phyloP scores from a whole-genome alignment of 1,140 invertebrate genomes.

The Lasioglossum baleicum region DNA sequence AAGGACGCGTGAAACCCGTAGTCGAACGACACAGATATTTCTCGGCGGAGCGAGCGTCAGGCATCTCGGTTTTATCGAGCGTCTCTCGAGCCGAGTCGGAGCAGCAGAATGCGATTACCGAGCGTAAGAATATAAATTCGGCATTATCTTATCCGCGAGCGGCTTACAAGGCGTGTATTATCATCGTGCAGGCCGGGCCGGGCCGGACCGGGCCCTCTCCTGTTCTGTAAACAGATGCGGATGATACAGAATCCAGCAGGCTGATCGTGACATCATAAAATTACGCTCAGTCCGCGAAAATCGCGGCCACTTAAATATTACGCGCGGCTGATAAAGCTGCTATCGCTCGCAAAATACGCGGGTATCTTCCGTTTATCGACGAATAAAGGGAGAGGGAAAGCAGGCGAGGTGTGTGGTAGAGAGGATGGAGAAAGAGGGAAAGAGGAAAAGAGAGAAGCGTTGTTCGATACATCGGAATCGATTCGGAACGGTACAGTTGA shows the following conservation, averaged over 20 bases:
- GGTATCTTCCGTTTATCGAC: not conserved
- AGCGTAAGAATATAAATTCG: constrained; percentile 21
- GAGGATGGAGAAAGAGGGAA: too few relatives aligned
- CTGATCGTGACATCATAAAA: constrained; percentile 22
- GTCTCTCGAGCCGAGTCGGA: constrained; percentile 21
- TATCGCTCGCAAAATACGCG: not conserved
- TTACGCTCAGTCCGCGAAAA: not conserved
- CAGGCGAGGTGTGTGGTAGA: too few relatives aligned
- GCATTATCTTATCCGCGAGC: constrained; percentile 55
- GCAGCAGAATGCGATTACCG: constrained; percentile 21
- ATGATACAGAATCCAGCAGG: constrained; percentile 21
- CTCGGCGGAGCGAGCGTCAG: not conserved
- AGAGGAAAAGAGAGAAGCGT: not conserved
- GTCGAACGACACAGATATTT: too few relatives aligned
- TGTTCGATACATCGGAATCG: constrained; percentile 12
- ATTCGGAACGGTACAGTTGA: not conserved
- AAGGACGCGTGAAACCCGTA: too few relatives aligned
- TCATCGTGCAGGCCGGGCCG: not conserved
- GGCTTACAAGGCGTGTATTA: constrained; percentile 33
- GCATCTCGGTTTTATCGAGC: constrained; percentile 28
- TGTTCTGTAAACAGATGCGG: constrained; percentile 35
- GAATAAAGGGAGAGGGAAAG: not conserved
- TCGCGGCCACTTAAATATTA: not conserved
- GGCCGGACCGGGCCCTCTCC: not conserved
- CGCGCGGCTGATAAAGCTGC: not conserved